Evolutionary conservation across 1,140 invertebrate genomes (phyloP).

Genomic region (Prorops nasuta): DNA sequence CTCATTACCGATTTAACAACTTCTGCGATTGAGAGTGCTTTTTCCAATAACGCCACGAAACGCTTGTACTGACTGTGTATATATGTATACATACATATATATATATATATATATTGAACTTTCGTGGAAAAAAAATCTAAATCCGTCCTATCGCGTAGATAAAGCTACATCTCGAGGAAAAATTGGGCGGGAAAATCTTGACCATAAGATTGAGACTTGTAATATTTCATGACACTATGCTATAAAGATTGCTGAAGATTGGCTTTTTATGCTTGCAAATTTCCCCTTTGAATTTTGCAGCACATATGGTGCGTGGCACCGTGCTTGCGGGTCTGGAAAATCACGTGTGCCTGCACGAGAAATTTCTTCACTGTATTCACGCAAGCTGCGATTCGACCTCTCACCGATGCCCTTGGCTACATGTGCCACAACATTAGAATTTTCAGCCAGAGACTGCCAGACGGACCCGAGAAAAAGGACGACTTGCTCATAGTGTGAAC

Average conservation of each 20-base stretch:
- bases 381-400: conserved; percentile 63
- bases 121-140: too few relatives aligned
- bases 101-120: too few relatives aligned
- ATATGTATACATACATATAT: too few relatives aligned
- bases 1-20: too few relatives aligned
- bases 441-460: conserved; percentile 57
- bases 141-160: too few relatives aligned
- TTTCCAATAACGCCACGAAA: too few relatives aligned
- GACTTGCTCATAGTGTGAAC: conserved; percentile 58
- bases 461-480: conserved; percentile 44
- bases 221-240: not conserved
- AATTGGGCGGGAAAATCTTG: too few relatives aligned
- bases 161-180: too few relatives aligned
- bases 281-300: too few relatives aligned
- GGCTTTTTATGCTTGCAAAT: too few relatives aligned
- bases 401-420: conserved; percentile 64
- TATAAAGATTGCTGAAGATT: conserved; percentile 8
- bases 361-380: conserved; percentile 60
- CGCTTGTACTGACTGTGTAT: too few relatives aligned
- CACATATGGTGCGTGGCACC: conserved; percentile 73
- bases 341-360: conserved; percentile 64
- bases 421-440: conserved; percentile 66
- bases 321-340: conserved; percentile 65
- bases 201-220: not conserved
- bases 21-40: too few relatives aligned